These are phyloP conservation scores for Pontoporia blainvillei DNA, from an alignment of 2,113 vertebrate genomes.

Conservation along the genomic window DNA sequence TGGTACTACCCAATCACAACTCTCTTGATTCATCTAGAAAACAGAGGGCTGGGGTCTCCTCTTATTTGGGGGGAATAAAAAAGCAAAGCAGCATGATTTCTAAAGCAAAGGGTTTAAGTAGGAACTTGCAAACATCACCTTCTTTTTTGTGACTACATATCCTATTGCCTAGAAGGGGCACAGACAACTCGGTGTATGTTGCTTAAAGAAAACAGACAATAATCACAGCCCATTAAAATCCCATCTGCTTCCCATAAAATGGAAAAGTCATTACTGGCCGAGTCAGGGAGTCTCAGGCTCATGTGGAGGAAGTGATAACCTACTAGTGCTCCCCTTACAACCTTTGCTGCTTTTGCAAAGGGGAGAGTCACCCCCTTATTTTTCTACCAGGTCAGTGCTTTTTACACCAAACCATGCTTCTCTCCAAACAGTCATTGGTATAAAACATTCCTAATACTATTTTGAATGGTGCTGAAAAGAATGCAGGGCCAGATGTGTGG, in stretches of 20 bases:
- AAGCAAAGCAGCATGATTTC: not conserved
- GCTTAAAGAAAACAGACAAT: conserved; percentile 44
- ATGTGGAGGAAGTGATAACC: not conserved
- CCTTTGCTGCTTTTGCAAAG: not conserved
- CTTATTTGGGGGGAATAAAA: not conserved
- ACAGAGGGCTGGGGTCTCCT: not conserved
- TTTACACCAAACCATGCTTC: not conserved
- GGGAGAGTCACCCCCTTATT: not conserved
- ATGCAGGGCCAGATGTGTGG: not conserved
- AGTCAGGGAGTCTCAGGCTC: conserved; percentile 14
- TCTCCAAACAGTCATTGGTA: not conserved
- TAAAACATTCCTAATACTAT: not conserved
- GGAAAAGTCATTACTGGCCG: not conserved
- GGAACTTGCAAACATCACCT: not conserved
- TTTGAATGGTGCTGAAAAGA: not conserved
- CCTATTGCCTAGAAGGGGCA: not conserved
- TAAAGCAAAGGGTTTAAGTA: not conserved
- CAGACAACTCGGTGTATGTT: not conserved
- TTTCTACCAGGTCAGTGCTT: not conserved
- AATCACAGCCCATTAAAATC: conserved; percentile 56
- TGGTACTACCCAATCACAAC: not conserved
- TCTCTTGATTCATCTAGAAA: not conserved
- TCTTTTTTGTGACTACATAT: not conserved
- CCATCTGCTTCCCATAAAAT: conserved; percentile 46
- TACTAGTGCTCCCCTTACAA: not conserved